Conservation (phyloP, 2,113 vertebrate genomes). For the Sporophila hypoxantha region DNA sequence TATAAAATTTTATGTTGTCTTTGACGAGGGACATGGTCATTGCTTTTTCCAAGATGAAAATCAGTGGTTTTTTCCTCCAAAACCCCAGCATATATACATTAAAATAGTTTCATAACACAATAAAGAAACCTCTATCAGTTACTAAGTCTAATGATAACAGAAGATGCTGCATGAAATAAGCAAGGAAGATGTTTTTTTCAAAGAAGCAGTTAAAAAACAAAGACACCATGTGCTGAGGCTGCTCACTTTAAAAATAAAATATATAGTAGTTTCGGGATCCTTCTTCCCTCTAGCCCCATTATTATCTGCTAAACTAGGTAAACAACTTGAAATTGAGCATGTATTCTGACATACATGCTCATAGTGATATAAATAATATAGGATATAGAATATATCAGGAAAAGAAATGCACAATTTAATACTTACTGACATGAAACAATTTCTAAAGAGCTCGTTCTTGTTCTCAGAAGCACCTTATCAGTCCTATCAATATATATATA, state of each 20-base stretch:
- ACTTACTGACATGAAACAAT: neutral
- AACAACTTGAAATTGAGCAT: neutral
- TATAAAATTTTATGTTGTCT: neutral
- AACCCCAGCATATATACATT: neutral
- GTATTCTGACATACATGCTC: neutral
- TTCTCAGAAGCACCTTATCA: neutral
- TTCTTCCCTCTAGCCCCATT: neutral
- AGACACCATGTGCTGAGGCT: neutral
- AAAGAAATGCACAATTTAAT: neutral
- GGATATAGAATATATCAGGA: neutral
- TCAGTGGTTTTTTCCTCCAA: neutral
- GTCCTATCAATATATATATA: neutral
- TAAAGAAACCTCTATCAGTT: neutral
- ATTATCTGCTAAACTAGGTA: neutral
- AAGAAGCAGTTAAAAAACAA: neutral
- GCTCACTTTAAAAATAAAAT: neutral
- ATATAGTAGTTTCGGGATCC: neutral
- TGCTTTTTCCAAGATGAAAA: neutral
- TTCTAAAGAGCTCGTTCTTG: neutral
- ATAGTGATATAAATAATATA: neutral
- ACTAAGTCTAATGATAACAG: neutral
- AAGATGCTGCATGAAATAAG: neutral
- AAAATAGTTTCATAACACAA: neutral
- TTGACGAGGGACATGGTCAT: neutral
- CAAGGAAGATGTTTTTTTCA: neutral